Base-by-base conservation (phyloP, 2,888 invertebrate species). In the Cordylochernes scorpioides region DNA sequence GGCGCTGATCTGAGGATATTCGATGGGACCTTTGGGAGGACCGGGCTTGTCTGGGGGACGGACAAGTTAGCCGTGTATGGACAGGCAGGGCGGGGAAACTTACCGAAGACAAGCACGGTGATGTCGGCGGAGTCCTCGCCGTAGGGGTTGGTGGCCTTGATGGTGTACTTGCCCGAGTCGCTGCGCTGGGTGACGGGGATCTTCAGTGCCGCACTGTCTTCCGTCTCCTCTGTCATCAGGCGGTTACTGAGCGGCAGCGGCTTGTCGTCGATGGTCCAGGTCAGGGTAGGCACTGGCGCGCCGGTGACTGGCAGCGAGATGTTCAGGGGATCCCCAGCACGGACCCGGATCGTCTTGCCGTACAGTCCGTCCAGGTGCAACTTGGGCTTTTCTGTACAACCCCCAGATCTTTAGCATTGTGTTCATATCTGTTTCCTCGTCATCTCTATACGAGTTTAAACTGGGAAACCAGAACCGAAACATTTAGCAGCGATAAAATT, bases 301-400 rank as follows among this genome's bases (percentile, higher is more conserved):
- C 94, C 94, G 39, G 72, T 67, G 42, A 91, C 67, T 34, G 88
- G 88, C 54, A 97, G 75, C 53, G 71, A 71, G 44, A 94, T 66
- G 49, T 78, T 77, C 44, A 97, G 70, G 2, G 91, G 88, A 52
- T 97, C 91, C 33, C 94, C 94, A 38, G 88, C 94, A 30, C 80
- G 67, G 16, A 97, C 86, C 52, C 84, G 77, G 49, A 94, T 70
- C 54, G 78, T 82, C 44, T 74, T 73, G 30, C 88, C 84, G 42
- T 77, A 65, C 30, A 94, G 63, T 38, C 68, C 71, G 51, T 84
- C 84, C 40, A 94, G 58, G 54, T 72, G 70, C 28, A 94, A 59
- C 52, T 74, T 78, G 6, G 94, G 91, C 49, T 77, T 78, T 57
- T 91, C 91, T 61, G 50, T 21, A 49, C 47, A 35, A 38, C 29